Base-by-base conservation (phyloP, 2,797 vertebrate genomes). In the Rhadinocentrus ornatus region DNA sequence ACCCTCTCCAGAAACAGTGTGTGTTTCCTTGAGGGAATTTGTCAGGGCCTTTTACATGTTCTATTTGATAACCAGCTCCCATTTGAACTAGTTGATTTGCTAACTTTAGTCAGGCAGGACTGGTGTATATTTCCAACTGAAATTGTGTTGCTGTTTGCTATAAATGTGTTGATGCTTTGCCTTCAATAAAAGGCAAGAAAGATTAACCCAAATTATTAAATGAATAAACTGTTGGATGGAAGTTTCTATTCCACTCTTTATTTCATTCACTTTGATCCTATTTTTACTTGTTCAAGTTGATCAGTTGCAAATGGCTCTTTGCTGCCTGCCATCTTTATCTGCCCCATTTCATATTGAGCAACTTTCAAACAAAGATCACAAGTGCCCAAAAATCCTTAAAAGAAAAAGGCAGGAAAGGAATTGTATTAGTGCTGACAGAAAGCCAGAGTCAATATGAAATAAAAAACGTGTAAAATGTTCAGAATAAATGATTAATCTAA, bases 1-100 rank as follows among this genome's bases (percentile, higher is more conserved):
- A 68, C 32, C 57, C 82, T 59, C 83, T 84, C 46, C 16, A 26
- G 56, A 46, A 69, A 64, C 64, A 61, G 22, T 0, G 64, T 77
- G 78, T 50, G 69, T 86, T 32, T 83, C 58, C 62, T 80, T 54
- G 8, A 80, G 37, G 65, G 67, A 66, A 65, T 54, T 66, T 57
- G 39, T 54, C 22, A 57, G 58, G 55, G 56, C 35, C 60, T 55
- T 67, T 78, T 62, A 73, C 74, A 67, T 62, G 24, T 66, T 6
- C 60, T 0, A 69, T 46, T 46, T 29, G 2, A 68, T 50, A 48
- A 68, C 31, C 50, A 31, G 27, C 35, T 55, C 35, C 13, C 37
- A 56, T 48, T 29, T 62, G 41, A 72, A 59, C 44, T 31, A 52
- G 34, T 44, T 66, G 34, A 29, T 58, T 54, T 24, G 39, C 24